A percentile compares a stretch with the other conserved stretches of the same genome.
Evolutionary conservation across 2,797 vertebrate species (phyloP).

Genomic region (Luscinia luscinia): DNA sequence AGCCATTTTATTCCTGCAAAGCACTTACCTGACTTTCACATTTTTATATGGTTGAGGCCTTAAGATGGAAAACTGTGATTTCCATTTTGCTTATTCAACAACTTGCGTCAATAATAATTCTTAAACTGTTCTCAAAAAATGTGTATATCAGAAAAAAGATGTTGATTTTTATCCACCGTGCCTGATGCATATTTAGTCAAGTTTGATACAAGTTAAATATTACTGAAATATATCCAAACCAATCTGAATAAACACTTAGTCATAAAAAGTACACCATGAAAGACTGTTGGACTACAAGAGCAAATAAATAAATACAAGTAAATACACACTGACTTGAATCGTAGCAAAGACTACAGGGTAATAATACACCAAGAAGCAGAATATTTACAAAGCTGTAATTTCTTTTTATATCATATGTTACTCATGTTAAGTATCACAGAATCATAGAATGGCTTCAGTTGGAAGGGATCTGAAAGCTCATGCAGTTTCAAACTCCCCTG

Average conservation of each 20-base stretch:
- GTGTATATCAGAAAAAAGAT: neutral
- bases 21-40: neutral
- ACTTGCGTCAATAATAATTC: neutral
- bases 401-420: neutral
- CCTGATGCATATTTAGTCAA: slow-evolving; percentile 28
- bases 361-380: neutral
- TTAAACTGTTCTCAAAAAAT: neutral
- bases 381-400: neutral
- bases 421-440: neutral
- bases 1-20: neutral
- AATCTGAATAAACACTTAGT: slow-evolving; percentile 43
- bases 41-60: neutral
- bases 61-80: neutral
- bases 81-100: neutral
- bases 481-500: neutral
- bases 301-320: neutral
- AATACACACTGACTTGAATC: neutral
- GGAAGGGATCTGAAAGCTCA: neutral
- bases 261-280: slow-evolving; percentile 20
- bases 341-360: neutral
- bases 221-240: slow-evolving; percentile 34
- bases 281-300: neutral
- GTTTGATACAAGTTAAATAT: slow-evolving; percentile 45
- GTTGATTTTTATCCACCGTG: neutral
- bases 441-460: neutral